These are phyloP conservation scores for Prionailurus viverrinus DNA, from an alignment of 2,113 vertebrate species.

Conservation along the genomic window DNA sequence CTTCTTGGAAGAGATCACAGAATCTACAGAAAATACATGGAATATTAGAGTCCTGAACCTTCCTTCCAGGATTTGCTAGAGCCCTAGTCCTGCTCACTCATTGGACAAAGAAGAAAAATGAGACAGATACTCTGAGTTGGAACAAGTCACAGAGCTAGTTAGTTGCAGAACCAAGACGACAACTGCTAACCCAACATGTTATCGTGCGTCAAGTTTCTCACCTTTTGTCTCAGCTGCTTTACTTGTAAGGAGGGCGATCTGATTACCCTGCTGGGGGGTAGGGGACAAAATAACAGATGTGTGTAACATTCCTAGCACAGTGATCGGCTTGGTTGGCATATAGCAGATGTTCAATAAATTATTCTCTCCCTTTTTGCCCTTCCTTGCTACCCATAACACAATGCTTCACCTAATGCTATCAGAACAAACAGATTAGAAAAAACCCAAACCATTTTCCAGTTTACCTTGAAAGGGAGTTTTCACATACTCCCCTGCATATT, in stretches of 20 bases:
- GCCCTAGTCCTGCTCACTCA: background rate
- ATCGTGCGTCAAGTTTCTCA: background rate
- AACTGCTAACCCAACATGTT: background rate
- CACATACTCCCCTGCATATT: background rate
- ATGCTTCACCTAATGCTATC: background rate
- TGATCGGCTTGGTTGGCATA: background rate
- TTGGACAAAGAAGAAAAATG: background rate
- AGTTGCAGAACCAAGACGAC: background rate
- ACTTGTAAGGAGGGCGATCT: background rate
- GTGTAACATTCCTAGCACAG: background rate
- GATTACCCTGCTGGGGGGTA: background rate
- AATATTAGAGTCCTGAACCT: background rate
- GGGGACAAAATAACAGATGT: background rate
- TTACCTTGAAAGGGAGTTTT: conserved; percentile 24
- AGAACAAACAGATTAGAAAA: background rate
- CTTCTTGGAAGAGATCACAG: background rate
- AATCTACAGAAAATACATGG: background rate
- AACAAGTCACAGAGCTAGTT: background rate
- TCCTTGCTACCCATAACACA: background rate
- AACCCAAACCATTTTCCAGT: background rate
- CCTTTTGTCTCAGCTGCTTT: background rate
- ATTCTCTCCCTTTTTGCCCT: background rate
- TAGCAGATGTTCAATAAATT: background rate
- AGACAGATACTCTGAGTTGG: background rate
- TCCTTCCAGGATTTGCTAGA: background rate